phyloP scores from a whole-genome alignment of 2,113 vertebrate species.

The Amblyopsis rosae region DNA sequence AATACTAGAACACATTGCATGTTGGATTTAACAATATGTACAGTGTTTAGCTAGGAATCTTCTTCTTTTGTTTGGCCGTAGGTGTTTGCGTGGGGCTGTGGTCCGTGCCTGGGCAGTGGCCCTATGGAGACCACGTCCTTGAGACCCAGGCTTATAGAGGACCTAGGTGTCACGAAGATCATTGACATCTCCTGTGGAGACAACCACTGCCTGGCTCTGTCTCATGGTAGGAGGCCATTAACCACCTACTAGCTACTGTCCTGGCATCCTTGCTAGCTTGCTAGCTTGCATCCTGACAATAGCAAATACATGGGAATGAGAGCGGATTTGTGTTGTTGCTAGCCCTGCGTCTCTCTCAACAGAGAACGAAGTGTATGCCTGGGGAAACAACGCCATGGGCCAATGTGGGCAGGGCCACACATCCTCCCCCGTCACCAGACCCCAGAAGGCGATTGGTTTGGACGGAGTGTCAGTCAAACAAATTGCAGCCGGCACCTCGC shows the following conservation, averaged over 20 bases:
- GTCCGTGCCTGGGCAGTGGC: slow-evolving; percentile 94
- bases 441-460: slow-evolving; percentile 95
- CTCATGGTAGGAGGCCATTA: slow-evolving; percentile 80
- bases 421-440: slow-evolving; percentile 96
- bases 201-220: slow-evolving; percentile 96
- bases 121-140: slow-evolving; percentile 96
- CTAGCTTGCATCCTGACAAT: not conserved
- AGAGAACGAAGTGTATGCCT: slow-evolving; percentile 99
- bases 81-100: slow-evolving; percentile 98
- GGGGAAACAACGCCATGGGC: slow-evolving; percentile 99
- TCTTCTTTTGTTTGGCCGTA: slow-evolving; percentile 42
- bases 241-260: not conserved
- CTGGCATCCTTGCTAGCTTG: no score
- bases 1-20: no score
- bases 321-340: not conserved
- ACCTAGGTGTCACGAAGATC: slow-evolving; percentile 91
- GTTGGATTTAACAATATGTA: no score
- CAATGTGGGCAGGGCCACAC: slow-evolving; percentile 98
- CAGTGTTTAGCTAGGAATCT: no score
- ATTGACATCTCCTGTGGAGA: slow-evolving; percentile 98
- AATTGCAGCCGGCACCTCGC: slow-evolving; percentile 96
- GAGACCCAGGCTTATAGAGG: slow-evolving; percentile 91
- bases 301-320: not conserved
- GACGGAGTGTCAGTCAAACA: slow-evolving; percentile 95
- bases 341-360: not conserved